Evolutionary conservation across 2,113 vertebrate species (phyloP), one percentile per base, ranked within the genome.

Genomic region (Poecilia latipinna): DNA sequence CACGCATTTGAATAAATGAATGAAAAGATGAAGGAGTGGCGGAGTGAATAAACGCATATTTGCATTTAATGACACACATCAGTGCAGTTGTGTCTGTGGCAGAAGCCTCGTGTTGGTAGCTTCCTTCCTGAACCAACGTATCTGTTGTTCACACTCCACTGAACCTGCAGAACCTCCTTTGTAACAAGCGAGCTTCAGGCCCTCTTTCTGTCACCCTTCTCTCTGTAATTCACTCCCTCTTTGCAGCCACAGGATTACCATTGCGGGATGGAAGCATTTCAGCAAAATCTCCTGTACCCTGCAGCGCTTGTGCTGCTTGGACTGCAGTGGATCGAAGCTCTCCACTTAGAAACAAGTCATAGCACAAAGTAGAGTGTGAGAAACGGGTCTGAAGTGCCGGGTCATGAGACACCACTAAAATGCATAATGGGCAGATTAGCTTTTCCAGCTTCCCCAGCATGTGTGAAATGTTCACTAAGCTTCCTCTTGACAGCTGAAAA

Each of bases 191-290:
- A 67, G 75, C 61, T 64, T 51, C 65, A 33, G 68, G 77, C 64
- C 74, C 61, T 24, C 65, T 72, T n/a, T 12, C 37, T 65, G n/a
- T 54, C 68, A 78, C 28, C 66, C 60, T 39, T 48, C 65, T 70
- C 65, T 75, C 64, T 80, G 60, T 78, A 39, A 78, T 61, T 73
- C 35, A 70, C 70, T 70, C 54, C 44, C 65, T 70, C 66, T 85
- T 57, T 78, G 72, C 83, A 85, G 76, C 76, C 72, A 72, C 82
- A 76, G 87, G 84, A 92, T 91, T 90, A 89, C 75, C 87, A 80
- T 77, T 74, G 76, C 84, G 83, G 76, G 77, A 81, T 86, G 75
- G 82, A 91, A 88, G 82, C 84, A 84, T 85, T 91, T 90, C 70
- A 88, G 83, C 77, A 87, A 88, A 91, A 85, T 74, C 88, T 42